Evolutionary conservation across 2,113 vertebrate species (phyloP).

Genomic region (Callipepla squamata): DNA sequence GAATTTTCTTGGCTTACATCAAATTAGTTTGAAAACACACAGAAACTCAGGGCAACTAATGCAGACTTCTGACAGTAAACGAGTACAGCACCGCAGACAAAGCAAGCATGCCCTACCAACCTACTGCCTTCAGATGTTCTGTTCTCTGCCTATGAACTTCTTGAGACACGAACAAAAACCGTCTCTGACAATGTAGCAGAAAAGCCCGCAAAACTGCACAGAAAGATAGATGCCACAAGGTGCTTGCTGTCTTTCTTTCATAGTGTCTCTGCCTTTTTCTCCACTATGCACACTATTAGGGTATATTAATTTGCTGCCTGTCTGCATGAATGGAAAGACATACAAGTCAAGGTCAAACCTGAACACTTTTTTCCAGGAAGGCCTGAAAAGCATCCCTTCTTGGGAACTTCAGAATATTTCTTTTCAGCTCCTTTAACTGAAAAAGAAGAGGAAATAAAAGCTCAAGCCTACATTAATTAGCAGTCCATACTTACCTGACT

Average conservation of each 20-base stretch:
- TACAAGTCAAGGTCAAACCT: neutral
- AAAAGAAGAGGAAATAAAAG: neutral
- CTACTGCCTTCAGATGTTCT: neutral
- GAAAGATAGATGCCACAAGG: neutral
- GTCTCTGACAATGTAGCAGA: neutral
- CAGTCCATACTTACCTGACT: neutral
- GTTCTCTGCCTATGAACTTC: neutral
- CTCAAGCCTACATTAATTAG: neutral
- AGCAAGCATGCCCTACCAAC: neutral
- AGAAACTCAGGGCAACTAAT: neutral
- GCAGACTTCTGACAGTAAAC: neutral
- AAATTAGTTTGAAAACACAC: neutral
- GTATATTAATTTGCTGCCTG: neutral
- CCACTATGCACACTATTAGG: neutral
- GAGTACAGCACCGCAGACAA: neutral
- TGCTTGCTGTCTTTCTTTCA: neutral
- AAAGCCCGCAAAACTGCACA: neutral
- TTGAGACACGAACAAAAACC: neutral
- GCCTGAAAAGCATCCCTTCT: neutral
- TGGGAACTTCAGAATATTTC: neutral
- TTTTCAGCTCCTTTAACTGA: neutral
- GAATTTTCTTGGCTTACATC: neutral
- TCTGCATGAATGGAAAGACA: neutral
- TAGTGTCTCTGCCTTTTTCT: neutral
- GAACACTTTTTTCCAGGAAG: neutral